phyloP scores from a whole-genome alignment of 2,888 invertebrate genomes.

The Clistopyga incitator region DNA sequence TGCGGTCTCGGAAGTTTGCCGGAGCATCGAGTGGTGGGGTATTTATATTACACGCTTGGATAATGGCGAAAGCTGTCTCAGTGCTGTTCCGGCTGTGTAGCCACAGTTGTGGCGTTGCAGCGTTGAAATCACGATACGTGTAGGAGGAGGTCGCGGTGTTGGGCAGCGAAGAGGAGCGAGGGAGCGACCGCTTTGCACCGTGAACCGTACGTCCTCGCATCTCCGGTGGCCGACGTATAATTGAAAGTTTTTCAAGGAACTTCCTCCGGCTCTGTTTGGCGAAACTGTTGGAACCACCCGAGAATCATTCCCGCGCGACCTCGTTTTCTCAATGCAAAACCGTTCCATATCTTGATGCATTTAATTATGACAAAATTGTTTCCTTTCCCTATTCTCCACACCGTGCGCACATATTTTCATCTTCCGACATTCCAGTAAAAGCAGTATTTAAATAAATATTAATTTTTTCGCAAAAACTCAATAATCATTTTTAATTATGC shows the following conservation, averaged over 20 bases:
- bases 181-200: constrained; percentile 54
- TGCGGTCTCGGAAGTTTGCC: constrained; percentile 32
- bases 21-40: constrained; percentile 28
- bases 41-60: constrained; percentile 48
- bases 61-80: constrained; percentile 41
- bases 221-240: constrained; percentile 51
- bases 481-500: too few relatives aligned
- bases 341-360: constrained; percentile 40
- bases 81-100: constrained; percentile 10
- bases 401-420: neutral
- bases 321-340: constrained; percentile 38
- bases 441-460: too few relatives aligned
- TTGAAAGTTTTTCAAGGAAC: constrained; percentile 64
- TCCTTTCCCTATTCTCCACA: neutral
- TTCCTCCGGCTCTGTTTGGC: constrained; percentile 50
- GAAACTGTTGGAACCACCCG: constrained; percentile 44
- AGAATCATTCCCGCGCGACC: constrained; percentile 44
- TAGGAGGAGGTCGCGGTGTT: constrained; percentile 40
- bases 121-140: constrained; percentile 61
- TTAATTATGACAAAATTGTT: constrained; percentile 45
- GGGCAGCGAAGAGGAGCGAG: constrained; percentile 34
- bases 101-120: constrained; percentile 44
- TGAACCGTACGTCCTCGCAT: constrained; percentile 50
- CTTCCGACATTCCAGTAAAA: neutral
- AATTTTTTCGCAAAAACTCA: too few relatives aligned